Conservation (phyloP, 1,140 invertebrate genomes). For the Lepidurus apus region DNA sequence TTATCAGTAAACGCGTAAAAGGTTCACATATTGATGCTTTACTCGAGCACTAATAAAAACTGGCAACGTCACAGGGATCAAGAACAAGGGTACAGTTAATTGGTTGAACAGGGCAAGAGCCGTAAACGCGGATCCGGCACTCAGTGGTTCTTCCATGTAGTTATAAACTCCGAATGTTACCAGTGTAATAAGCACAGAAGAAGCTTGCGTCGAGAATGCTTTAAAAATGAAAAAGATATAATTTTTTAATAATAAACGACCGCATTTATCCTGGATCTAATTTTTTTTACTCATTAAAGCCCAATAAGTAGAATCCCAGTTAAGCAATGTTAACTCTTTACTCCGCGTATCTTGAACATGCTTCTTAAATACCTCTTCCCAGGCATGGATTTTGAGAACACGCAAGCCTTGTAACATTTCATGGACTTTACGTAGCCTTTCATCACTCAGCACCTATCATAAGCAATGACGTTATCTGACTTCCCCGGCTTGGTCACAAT, state of each 20-base stretch:
- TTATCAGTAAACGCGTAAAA: constrained; percentile 13
- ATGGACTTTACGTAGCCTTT: constrained; percentile 65
- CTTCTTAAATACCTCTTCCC: constrained; percentile 67
- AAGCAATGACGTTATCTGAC: constrained; percentile 30
- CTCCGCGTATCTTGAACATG: constrained; percentile 59
- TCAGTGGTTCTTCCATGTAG: constrained; percentile 51
- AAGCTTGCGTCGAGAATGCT: constrained; percentile 68
- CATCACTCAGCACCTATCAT: constrained; percentile 60
- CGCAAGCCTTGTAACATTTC: constrained; percentile 76
- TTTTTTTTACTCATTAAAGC: constrained; percentile 58
- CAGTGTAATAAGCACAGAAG: constrained; percentile 64
- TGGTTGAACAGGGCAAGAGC: constrained; percentile 73
- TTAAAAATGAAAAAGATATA: constrained; percentile 37
- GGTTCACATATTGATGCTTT: not conserved
- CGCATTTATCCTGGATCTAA: constrained; percentile 35
- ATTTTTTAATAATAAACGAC: too few species aligned
- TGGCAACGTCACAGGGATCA: constrained; percentile 69
- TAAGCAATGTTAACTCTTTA: constrained; percentile 64
- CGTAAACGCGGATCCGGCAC: constrained; percentile 65
- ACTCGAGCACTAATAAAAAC: constrained; percentile 63
- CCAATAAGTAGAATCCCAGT: constrained; percentile 68
- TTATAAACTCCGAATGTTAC: constrained; percentile 63
- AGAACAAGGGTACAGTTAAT: constrained; percentile 67
- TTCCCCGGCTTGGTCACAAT: constrained; percentile 36
- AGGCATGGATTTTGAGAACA: constrained; percentile 73